phyloP scores from a whole-genome alignment of 2,888 invertebrate species.

The Orchesella flavescens region DNA sequence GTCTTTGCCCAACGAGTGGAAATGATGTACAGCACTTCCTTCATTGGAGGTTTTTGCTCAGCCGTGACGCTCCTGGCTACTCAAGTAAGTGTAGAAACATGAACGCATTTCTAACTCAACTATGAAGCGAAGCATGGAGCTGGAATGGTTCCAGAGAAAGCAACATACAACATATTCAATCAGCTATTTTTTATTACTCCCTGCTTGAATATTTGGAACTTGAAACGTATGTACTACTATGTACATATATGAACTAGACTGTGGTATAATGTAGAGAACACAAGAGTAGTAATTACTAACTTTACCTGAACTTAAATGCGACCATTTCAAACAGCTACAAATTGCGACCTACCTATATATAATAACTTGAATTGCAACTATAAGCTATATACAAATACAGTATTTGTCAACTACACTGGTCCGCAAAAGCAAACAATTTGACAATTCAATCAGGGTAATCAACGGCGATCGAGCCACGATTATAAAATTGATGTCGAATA shows the following conservation, averaged over 20 bases:
- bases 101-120: neutral
- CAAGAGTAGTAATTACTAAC: too few relatives aligned
- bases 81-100: constrained; percentile 77
- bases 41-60: constrained; percentile 87
- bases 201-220: neutral
- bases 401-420: neutral
- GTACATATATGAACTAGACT: too few relatives aligned
- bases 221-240: neutral
- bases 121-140: neutral
- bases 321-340: too few relatives aligned
- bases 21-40: constrained; percentile 88
- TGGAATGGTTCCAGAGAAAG: constrained; percentile 46
- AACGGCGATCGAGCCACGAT: too few relatives aligned
- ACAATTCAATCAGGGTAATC: neutral
- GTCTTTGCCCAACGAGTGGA: constrained; percentile 85
- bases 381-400: too few relatives aligned
- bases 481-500: too few relatives aligned
- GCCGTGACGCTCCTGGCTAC: constrained; percentile 85
- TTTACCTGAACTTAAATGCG: too few relatives aligned
- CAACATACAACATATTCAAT: neutral
- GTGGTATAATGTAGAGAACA: too few relatives aligned
- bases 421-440: neutral
- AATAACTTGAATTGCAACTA: too few relatives aligned
- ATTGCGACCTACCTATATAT: too few relatives aligned
- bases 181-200: neutral